Base-by-base conservation (phyloP, 2,113 vertebrate genomes). In the Hippocampus comes region DNA sequence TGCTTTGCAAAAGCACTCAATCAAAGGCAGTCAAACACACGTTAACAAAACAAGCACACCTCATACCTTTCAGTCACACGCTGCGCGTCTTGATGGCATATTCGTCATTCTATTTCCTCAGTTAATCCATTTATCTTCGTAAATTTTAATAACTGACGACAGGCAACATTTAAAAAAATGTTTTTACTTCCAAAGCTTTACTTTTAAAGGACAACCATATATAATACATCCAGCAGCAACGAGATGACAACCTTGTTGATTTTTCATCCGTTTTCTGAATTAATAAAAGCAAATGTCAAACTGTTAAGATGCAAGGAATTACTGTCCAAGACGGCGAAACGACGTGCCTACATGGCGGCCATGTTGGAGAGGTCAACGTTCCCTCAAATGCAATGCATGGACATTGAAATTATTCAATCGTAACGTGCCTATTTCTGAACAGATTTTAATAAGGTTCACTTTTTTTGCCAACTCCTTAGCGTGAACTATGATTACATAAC, bases 61-160 rank as follows among this genome's bases (percentile, higher is more conserved):
- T 66, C 64, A 66, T 18, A 66, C 43, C 64, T 66, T 64, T 66
- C 38, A 48, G 42, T 23, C 23, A 66, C 23, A 48, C 64, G 42
- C 43, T 4, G 43, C 42, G 42, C 64, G 63, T 46, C 21, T 46
- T 43, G 10, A 65, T 43, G 63, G 12, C 41, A 25, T 27, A 21
- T 11, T 66, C 64, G 64, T 66, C 64, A 66, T 66, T 46, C 12
- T 25, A 43, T 48, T 66, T 48, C 46, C n/a, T 48, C 21, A 65
- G 5, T 43, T 23, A 23, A 65, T 46, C 63, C 23, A 48, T 25
- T 48, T 48, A 25, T 27, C 15, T 48, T 23, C 60, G 51, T 55
- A n/a, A 8, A 48, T 25, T 46, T 25, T 1, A 25, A 23, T 27
- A 12, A 66, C 14, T 66, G 64, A 48, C 43, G 64, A 48, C 14